Conservation (phyloP, 1,140 invertebrate species). For the Phortica variegata region DNA sequence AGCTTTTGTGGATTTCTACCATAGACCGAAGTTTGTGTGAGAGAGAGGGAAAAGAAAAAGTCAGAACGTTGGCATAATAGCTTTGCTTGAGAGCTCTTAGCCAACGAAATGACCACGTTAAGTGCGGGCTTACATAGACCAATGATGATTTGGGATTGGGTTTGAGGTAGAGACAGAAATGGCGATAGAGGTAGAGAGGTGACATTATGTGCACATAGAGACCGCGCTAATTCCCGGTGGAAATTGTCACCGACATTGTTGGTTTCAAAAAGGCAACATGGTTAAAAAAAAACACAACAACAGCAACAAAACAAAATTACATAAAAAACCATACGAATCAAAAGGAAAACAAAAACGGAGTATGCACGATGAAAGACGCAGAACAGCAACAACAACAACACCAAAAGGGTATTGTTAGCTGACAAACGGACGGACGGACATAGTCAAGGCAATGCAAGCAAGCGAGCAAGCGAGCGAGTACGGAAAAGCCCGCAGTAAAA, state of each 20-base stretch:
- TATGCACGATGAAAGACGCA: constrained; percentile 3
- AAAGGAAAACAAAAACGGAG: constrained; percentile 1
- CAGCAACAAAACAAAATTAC: constrained; percentile 13
- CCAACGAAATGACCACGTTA: constrained; percentile 41
- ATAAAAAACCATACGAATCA: constrained; percentile 32
- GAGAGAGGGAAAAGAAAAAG: no score
- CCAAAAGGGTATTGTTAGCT: no score
- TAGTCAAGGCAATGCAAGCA: no score
- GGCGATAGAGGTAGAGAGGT: constrained; percentile 21
- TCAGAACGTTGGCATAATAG: not conserved
- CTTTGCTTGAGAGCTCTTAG: not conserved
- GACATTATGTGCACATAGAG: constrained; percentile 35
- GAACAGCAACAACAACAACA: constrained; percentile 9
- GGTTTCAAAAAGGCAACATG: not conserved
- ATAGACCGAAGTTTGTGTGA: no score
- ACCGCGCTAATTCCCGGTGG: constrained; percentile 50
- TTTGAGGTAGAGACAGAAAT: no score
- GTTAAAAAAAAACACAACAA: not conserved
- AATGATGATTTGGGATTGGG: constrained; percentile 47
- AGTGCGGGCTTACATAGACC: constrained; percentile 53
- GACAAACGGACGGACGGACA: no score
- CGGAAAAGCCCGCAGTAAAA: constrained; percentile 20
- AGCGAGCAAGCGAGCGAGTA: no score
- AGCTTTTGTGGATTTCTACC: no score
- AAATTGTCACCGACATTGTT: constrained; percentile 41